A percentile compares a stretch with the other conserved stretches of the same genome.
These are phyloP conservation scores for Drosophila burlai DNA, from an alignment of 1,140 invertebrate genomes.

Conservation along the genomic window DNA sequence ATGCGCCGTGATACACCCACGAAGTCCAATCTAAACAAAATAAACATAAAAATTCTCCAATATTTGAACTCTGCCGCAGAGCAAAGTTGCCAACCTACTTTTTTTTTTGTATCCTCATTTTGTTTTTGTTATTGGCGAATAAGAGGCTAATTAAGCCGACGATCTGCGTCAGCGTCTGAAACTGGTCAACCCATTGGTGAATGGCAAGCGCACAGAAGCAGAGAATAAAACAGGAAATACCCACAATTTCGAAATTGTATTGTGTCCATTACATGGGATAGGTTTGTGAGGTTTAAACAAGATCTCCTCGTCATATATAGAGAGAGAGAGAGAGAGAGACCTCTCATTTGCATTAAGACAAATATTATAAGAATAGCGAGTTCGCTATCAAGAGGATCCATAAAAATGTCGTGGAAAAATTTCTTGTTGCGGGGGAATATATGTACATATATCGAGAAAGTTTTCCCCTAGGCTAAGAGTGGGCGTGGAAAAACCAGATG, in stretches of 20 bases:
- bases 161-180: conserved; percentile 50
- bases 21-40: conserved; percentile 50
- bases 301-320: conserved; percentile 16
- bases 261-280: conserved; percentile 40
- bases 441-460: conserved; percentile 28
- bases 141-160: conserved; percentile 53
- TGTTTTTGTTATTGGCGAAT: conserved; percentile 29
- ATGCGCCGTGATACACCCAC: conserved; percentile 40
- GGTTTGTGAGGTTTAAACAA: conserved; percentile 19
- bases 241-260: conserved; percentile 33
- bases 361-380: conserved; percentile 17
- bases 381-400: conserved; percentile 11
- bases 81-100: conserved; percentile 51
- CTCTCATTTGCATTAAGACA: conserved; percentile 30
- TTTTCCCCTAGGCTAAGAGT: conserved; percentile 7
- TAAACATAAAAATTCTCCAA: conserved; percentile 39
- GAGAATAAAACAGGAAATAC: conserved; percentile 42
- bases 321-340: neutral
- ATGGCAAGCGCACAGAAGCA: conserved; percentile 18
- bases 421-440: conserved; percentile 8
- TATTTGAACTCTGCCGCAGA: conserved; percentile 44
- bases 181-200: conserved; percentile 54
- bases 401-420: conserved; percentile 40
- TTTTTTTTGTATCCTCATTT: conserved; percentile 24
- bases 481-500: conserved; percentile 33